Evolutionary conservation across 2,888 invertebrate species (phyloP), one percentile per base, ranked within the genome.

Genomic region (Dione juno): DNA sequence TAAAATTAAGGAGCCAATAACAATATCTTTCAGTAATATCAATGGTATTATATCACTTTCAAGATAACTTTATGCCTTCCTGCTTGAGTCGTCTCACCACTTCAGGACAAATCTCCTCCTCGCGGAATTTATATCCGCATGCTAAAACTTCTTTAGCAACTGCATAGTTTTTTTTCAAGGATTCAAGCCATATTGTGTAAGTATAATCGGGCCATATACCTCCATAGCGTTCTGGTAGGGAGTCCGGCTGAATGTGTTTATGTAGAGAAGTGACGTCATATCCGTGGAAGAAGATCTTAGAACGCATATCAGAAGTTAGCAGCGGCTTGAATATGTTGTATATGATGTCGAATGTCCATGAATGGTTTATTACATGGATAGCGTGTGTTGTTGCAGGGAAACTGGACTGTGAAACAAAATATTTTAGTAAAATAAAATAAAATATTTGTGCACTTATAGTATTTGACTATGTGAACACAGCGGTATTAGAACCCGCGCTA

Each of bases 271-370:
- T 92, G 91, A 95, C 90, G 82, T 97, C 94, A 63, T 94, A 92
- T 0, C 97, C 97, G 83, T 97, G 97, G 86, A 96, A 96, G 84
- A 88, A 94, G 73, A 95, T 94, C 80, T 89, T 92, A 21, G 95
- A 94, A 13, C 94, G 94, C 96, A 97, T 97, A 41, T 92, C 83
- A 1, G 94, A 87, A 80, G 95, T 95, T 35, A 97, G 88, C 35
- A 97, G 90, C 0, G 97, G 97, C 79, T 96, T 97, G 86, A 97
- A 97, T 19, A 97, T 94, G 75, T 94, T 95, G 84, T 95, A 97
- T 65, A 96, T 95, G 75, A 96, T 95, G 84, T 96, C 97, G 82
- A 97, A 97, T 9, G 96, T 87, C 96, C 97, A 97, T 0, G 96
- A 96, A 82, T 97, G 96, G 84, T 97, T 95, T 45, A 97, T 94